phyloP scores from a whole-genome alignment of 2,113 vertebrate species.

The Labrus mixtus region DNA sequence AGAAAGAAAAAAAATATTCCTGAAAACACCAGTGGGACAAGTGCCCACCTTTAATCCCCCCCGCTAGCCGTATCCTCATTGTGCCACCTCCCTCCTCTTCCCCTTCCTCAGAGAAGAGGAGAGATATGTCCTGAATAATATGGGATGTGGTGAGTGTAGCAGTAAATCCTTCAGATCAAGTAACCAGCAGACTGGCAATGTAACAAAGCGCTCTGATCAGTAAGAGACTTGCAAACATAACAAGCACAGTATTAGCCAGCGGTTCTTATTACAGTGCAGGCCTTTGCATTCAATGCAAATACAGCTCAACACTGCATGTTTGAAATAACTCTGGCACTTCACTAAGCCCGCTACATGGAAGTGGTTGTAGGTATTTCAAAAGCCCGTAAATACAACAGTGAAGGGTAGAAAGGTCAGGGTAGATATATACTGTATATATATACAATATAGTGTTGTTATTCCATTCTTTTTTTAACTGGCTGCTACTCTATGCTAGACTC shows the following conservation, averaged over 20 bases:
- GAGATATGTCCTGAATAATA: constrained; percentile 63
- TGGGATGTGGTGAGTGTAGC: constrained; percentile 57
- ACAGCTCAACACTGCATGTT: not conserved
- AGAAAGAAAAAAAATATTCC: constrained; percentile 73
- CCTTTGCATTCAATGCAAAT: constrained; percentile 18
- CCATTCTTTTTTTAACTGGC: too few species aligned
- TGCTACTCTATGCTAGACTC: too few species aligned
- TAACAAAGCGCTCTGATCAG: constrained; percentile 59
- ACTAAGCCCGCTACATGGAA: not conserved
- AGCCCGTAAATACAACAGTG: not conserved
- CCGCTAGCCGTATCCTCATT: constrained; percentile 41
- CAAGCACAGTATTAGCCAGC: constrained; percentile 23
- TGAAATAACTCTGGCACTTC: not conserved
- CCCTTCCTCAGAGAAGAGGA: constrained; percentile 50
- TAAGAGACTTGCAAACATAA: constrained; percentile 30
- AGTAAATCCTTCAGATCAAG: constrained; percentile 62
- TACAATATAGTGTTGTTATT: too few species aligned
- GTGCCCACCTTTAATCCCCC: constrained; percentile 67
- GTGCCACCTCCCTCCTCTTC: constrained; percentile 16
- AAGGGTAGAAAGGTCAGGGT: not conserved
- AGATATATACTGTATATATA: not conserved
- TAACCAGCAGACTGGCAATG: constrained; percentile 42
- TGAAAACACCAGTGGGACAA: constrained; percentile 75
- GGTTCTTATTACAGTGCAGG: constrained; percentile 14
- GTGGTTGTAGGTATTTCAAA: not conserved